phyloP scores from a whole-genome alignment of 1,140 invertebrate genomes.

The Nixonia krombeini region DNA sequence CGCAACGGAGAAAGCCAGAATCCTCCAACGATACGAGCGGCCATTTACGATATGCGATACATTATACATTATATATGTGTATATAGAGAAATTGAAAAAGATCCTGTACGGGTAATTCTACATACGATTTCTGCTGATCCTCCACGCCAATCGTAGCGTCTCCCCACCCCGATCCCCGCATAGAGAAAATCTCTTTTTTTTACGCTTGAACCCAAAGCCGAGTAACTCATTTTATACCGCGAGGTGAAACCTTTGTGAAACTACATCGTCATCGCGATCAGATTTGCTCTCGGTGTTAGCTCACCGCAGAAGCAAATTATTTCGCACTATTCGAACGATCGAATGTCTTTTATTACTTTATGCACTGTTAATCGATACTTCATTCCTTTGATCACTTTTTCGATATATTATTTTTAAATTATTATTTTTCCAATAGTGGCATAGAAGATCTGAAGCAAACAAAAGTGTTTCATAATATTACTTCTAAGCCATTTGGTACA shows the following conservation, averaged over 20 bases:
- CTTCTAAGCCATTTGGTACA: too few relatives aligned
- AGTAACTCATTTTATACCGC: not conserved
- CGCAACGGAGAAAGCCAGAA: not conserved
- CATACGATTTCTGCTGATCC: not conserved
- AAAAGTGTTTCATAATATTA: too few relatives aligned
- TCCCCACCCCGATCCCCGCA: not conserved
- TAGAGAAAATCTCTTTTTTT: slow-evolving; percentile 4
- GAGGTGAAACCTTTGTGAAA: slow-evolving; percentile 4
- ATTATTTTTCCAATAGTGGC: too few relatives aligned
- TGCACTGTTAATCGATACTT: too few relatives aligned
- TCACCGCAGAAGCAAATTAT: not conserved
- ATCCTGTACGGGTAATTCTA: not conserved
- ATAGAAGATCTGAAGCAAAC: too few relatives aligned
- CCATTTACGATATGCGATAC: not conserved
- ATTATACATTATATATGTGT: not conserved
- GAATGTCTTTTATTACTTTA: too few relatives aligned
- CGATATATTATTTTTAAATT: too few relatives aligned
- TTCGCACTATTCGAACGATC: not conserved
- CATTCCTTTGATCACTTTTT: too few relatives aligned
- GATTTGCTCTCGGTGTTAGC: too few relatives aligned
- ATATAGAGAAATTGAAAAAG: not conserved
- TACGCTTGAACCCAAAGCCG: not conserved
- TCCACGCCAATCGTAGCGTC: too few relatives aligned
- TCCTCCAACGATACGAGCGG: not conserved
- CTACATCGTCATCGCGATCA: not conserved